phyloP scores from a whole-genome alignment of 1,140 invertebrate genomes.

The Drosophila miranda region DNA sequence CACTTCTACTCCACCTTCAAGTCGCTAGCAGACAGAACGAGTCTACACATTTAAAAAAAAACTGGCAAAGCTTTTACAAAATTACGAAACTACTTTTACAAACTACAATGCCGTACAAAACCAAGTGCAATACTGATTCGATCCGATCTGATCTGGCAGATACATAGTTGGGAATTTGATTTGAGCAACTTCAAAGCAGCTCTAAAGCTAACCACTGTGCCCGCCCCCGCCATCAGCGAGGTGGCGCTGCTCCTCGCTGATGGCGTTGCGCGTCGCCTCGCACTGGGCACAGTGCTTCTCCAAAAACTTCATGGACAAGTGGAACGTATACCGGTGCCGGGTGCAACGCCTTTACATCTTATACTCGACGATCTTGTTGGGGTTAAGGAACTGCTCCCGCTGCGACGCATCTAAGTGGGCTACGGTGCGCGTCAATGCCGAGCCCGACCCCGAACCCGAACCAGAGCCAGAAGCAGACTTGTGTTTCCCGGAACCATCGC shows the following conservation, averaged over 20 bases:
- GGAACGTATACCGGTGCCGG: constrained; percentile 82
- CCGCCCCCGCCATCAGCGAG: constrained; percentile 39
- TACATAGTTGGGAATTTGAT: constrained; percentile 38
- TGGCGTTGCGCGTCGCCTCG: constrained; percentile 62
- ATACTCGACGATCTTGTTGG: constrained; percentile 81
- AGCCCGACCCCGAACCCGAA: constrained; percentile 36
- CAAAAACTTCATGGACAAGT: constrained; percentile 82
- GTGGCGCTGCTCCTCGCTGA: constrained; percentile 63
- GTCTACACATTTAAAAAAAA: constrained; percentile 55
- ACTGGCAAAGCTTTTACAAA: constrained; percentile 76
- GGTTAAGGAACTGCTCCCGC: constrained; percentile 81
- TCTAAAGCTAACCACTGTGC: constrained; percentile 76
- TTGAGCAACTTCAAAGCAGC: constrained; percentile 28
- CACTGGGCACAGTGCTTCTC: constrained; percentile 80
- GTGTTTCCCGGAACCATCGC: constrained; percentile 15
- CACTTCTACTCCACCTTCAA: background rate
- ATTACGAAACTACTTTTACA: constrained; percentile 78
- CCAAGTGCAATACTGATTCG: constrained; percentile 49
- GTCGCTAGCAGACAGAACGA: constrained; percentile 48
- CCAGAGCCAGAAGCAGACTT: constrained; percentile 26
- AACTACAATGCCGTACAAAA: constrained; percentile 58
- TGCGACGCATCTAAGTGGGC: constrained; percentile 76
- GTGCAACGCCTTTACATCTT: constrained; percentile 82
- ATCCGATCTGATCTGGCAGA: constrained; percentile 44
- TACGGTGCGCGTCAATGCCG: constrained; percentile 72